Base-by-base conservation (phyloP, 1,140 invertebrate genomes). In the Drosophila quadrilineata region DNA sequence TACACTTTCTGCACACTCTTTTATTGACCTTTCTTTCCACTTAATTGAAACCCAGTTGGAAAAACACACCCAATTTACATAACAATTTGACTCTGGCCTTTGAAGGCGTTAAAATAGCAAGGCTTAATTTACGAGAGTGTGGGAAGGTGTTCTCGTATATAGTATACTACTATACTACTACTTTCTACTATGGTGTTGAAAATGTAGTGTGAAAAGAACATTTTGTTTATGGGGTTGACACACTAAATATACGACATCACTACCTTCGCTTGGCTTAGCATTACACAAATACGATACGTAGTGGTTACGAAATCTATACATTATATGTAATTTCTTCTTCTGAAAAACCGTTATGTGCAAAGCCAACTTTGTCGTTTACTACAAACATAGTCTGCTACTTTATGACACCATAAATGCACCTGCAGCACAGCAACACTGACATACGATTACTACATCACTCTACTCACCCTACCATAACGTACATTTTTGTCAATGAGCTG, bases 11-110 rank as follows among this genome's bases (percentile, higher is more conserved):
- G 29, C 38, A 17, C 40, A 45, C 22, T 36, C 33, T 26, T 50
- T 71, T 29, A 35, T 31, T 68, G 77, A 80, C 76, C 76, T 80
- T 72, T 77, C 76, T 80, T 72, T 72, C 41, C 54, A 71, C 67
- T 79, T 24, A 63, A 59, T 71, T 60, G 46, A 19, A 16, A 35
- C 12, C 19, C 17, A 12, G 19, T 35, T 8, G 3, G n/a, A 6
- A 52, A 31, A 6, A n/a, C n/a, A n/a, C 28, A 16, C 24, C 65
- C 26, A 33, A 9, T 73, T 77, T 77, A 72, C 58, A 77, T 76
- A 76, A 57, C 17, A 19, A 5, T 40, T 24, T 21, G 33, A 16
- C 22, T 41, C n/a, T 38, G 19, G 24, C 12, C 19, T 10, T 12
- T 10, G 4, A 36, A 46, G 33, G 14, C 28, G 35, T 58, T 35